phyloP scores from a whole-genome alignment of 2,113 vertebrate species.

The Halcyon senegalensis region DNA sequence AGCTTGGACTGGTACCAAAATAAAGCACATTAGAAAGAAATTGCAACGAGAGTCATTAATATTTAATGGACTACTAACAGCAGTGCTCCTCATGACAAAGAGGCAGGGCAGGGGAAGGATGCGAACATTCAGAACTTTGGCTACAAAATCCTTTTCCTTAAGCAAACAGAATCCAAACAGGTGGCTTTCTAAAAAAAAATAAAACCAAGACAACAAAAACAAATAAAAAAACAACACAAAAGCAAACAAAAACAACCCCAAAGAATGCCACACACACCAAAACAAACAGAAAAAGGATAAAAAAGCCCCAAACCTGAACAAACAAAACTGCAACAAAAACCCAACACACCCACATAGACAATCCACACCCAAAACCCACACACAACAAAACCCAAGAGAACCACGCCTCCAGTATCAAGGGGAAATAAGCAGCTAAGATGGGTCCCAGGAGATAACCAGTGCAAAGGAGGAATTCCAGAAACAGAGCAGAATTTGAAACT shows the following conservation, averaged over 20 bases:
- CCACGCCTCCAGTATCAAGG: neutral
- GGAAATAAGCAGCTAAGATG: neutral
- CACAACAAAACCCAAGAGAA: neutral
- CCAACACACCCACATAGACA: neutral
- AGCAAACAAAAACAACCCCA: neutral
- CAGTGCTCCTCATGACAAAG: slow-evolving; percentile 9
- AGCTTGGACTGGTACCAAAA: slow-evolving; percentile 68
- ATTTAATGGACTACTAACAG: slow-evolving; percentile 68
- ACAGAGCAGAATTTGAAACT: neutral
- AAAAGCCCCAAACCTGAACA: neutral
- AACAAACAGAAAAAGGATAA: neutral
- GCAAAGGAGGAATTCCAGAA: neutral
- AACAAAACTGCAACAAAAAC: accelerated
- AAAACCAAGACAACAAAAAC: neutral
- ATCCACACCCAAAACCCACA: accelerated
- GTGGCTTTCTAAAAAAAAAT: neutral
- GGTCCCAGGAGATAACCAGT: neutral
- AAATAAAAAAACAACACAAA: neutral
- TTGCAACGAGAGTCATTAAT: slow-evolving; percentile 53
- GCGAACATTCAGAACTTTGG: neutral
- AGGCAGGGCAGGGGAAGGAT: neutral
- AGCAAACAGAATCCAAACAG: neutral
- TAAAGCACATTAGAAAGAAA: slow-evolving; percentile 71
- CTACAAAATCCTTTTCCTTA: neutral
- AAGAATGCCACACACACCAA: neutral